Percentiles rank a stretch among this genome's conserved stretches.
These are phyloP conservation scores for Aegithalos caudatus DNA, from an alignment of 2,113 vertebrate genomes.

Conservation along the genomic window DNA sequence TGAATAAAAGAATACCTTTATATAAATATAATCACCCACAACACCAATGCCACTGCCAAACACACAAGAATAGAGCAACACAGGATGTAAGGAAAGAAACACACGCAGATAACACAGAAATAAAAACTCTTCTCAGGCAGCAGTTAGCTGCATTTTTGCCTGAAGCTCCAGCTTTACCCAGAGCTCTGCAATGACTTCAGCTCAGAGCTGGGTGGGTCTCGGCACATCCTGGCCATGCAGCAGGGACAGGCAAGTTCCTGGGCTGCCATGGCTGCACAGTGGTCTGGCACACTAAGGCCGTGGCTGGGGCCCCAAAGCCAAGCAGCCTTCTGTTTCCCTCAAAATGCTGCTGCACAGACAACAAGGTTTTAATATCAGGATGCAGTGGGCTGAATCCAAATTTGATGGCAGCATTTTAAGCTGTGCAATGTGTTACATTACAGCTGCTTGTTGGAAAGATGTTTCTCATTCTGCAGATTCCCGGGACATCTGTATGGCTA, in stretches of 20 bases:
- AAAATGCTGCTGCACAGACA: background rate
- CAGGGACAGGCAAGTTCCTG: background rate
- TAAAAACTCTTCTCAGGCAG: background rate
- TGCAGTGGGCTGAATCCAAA: background rate
- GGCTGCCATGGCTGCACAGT: background rate
- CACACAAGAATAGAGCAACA: background rate
- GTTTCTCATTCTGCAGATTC: conserved; percentile 20
- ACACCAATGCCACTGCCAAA: background rate
- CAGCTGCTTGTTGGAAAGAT: background rate
- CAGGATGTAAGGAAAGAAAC: background rate
- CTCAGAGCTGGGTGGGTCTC: background rate
- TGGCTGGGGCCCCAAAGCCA: background rate
- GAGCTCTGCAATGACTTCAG: background rate
- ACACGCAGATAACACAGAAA: background rate
- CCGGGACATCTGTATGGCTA: background rate
- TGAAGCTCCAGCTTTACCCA: background rate
- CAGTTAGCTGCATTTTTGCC: background rate
- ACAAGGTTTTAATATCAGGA: background rate
- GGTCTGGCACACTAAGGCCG: background rate
- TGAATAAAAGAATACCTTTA: background rate
- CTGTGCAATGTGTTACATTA: conserved; percentile 14
- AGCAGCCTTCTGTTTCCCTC: background rate
- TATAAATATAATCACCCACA: background rate
- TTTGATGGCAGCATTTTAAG: background rate
- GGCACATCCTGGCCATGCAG: background rate